phyloP scores from a whole-genome alignment of 2,113 vertebrate species.

The Etheostoma cragini region DNA sequence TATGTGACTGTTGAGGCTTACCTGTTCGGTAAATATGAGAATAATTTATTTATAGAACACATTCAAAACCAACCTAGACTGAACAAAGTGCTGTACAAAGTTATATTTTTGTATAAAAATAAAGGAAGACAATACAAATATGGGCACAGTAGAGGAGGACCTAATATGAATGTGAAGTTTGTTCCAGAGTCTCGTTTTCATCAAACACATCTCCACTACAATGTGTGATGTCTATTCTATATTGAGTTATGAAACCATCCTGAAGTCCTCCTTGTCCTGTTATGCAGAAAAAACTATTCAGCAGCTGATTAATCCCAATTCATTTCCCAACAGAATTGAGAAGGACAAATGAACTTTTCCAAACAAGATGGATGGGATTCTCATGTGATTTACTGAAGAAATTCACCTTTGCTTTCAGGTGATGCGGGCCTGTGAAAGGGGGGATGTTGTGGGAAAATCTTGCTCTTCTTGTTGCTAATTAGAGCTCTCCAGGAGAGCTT shows the following conservation, averaged over 20 bases:
- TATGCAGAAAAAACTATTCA: neutral
- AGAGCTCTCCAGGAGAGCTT: constrained; percentile 53
- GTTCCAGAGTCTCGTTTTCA: too few relatives aligned
- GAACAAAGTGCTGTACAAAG: too few relatives aligned
- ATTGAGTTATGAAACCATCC: neutral
- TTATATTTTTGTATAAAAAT: too few relatives aligned
- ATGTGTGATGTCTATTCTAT: neutral
- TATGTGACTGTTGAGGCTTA: neutral
- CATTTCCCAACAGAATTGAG: constrained; percentile 36
- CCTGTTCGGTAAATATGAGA: neutral
- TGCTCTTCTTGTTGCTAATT: constrained; percentile 52
- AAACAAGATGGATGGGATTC: constrained; percentile 69
- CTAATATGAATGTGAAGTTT: too few relatives aligned
- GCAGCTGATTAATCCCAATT: constrained; percentile 19
- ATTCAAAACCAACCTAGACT: too few relatives aligned
- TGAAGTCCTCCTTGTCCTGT: constrained; percentile 16
- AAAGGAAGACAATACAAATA: too few relatives aligned
- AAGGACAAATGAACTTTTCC: constrained; percentile 70
- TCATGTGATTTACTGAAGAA: constrained; percentile 18
- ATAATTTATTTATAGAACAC: neutral
- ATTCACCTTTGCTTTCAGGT: constrained; percentile 53
- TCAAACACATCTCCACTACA: neutral
- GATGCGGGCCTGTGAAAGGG: constrained; percentile 61
- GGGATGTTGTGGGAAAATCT: constrained; percentile 51
- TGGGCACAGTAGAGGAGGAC: too few relatives aligned